Evolutionary conservation across 2,888 invertebrate species (phyloP), one percentile per base, ranked within the genome.

Genomic region (Chymomyza fuscimana): DNA sequence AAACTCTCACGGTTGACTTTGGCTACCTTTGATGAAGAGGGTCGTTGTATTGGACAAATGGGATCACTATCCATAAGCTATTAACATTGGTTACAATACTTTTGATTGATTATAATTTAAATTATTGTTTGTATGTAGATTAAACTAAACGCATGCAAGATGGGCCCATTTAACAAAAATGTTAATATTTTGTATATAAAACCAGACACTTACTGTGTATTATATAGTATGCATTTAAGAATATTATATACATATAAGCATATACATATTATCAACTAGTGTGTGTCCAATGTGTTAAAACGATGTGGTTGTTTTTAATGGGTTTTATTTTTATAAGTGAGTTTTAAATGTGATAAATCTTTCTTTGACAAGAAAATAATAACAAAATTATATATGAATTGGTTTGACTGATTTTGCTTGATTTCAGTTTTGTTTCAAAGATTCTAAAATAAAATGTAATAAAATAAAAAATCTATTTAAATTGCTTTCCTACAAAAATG

Each of bases 11-110:
- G 96, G 81, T 93, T 97, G 58, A 97, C 97, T 50, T 93, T 97
- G 70, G 97, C 97, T 54, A 97, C 97, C 1, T 97, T 97, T 91
- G 97, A 97, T 89, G 97, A 97, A 65, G 95, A 97, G 88, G 97
- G 97, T 59, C 95, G 95, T 86, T 95, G 97, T 87, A 95, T 97
- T 74, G 96, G 96, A 50, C 96, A 97, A 88, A 96, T 96, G 92
- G 97, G 97, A 51, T 97, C 97, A 73, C 94, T 95, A 94, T 95
- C 95, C 46, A 95, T 95, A 92, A 93, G 93, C 88, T 94, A 93
- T 91, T 93, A 92, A 90, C 87, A 90, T 69, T 79, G 54, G 54
- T 54, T 19, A 16, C 52, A 16, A 4, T 52, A 19, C 22, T 16
- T 19, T 19, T 54, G 54, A 54, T 54, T 54, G 19, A 54, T 22